Conservation (phyloP, 2,797 vertebrate genomes). For the Tachyglossus aculeatus region DNA sequence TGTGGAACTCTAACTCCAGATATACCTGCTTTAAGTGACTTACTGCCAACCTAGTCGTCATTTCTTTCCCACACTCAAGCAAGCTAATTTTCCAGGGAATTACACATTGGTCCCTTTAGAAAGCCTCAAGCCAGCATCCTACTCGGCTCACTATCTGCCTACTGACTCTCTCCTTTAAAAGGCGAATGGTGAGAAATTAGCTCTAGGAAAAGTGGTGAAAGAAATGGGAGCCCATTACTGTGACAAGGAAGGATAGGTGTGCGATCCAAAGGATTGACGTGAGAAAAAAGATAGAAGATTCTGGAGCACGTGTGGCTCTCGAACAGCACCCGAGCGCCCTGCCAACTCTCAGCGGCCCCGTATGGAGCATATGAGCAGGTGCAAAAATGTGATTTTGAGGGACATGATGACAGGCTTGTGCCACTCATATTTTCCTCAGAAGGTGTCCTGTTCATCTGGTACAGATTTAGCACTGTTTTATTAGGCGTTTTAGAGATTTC, state of each 20-base stretch:
- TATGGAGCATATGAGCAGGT: constrained; percentile 44
- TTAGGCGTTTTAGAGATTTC: constrained; percentile 22
- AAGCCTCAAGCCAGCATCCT: not conserved
- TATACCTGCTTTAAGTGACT: too few species aligned
- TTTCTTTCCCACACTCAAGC: not conserved
- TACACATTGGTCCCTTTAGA: not conserved
- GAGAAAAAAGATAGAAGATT: constrained; percentile 3
- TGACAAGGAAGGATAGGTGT: not conserved
- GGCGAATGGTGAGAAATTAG: not conserved
- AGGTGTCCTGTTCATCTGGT: constrained; percentile 46
- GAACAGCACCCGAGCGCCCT: constrained; percentile 16
- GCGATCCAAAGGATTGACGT: constrained; percentile 13
- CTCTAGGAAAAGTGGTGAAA: constrained; percentile 17
- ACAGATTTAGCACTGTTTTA: constrained; percentile 12
- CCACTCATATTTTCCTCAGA: constrained; percentile 20
- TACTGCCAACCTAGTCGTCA: not conserved
- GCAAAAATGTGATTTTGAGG: constrained; percentile 8
- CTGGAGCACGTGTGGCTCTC: constrained; percentile 27
- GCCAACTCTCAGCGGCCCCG: constrained; percentile 11
- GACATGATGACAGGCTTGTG: not conserved
- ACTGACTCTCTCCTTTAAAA: not conserved
- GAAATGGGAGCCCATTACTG: constrained; percentile 1
- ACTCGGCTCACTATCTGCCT: not conserved
- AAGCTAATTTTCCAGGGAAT: not conserved
- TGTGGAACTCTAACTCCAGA: too few species aligned